Conservation (phyloP, 2,888 invertebrate species). For the Nephrotoma appendiculata region DNA sequence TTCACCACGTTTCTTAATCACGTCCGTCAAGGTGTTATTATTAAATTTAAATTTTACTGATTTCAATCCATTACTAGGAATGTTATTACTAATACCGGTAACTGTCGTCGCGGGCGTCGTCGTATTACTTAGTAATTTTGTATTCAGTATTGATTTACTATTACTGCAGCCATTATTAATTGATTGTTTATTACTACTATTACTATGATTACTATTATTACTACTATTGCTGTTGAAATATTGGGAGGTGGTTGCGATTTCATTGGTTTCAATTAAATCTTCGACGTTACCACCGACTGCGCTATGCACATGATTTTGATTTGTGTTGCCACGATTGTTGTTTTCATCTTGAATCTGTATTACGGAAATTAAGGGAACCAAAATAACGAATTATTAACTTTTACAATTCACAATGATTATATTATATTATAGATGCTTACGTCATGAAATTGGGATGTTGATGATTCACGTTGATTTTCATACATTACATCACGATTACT, state of each 20-base stretch:
- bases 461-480: neutral
- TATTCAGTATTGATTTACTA: slow-evolving; percentile 1
- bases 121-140: neutral
- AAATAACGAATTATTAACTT: neutral
- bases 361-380: neutral
- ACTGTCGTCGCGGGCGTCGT: neutral
- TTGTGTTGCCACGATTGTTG: slow-evolving; percentile 24
- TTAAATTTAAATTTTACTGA: neutral
- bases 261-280: slow-evolving; percentile 11
- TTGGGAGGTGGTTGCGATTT: slow-evolving; percentile 10
- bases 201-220: neutral
- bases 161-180: neutral
- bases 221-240: neutral
- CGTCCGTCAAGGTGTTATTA: neutral
- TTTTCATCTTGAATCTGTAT: slow-evolving; percentile 22
- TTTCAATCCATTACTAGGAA: neutral
- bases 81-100: neutral
- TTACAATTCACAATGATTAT: neutral
- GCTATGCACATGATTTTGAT: slow-evolving; percentile 15
- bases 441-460: neutral
- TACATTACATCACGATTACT: neutral
- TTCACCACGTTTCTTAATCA: slow-evolving; percentile 1
- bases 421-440: neutral
- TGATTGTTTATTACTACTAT: neutral
- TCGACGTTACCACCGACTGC: slow-evolving; percentile 7